Base-by-base conservation (phyloP, 2,113 vertebrate species). In the Colistium nudipinnis region DNA sequence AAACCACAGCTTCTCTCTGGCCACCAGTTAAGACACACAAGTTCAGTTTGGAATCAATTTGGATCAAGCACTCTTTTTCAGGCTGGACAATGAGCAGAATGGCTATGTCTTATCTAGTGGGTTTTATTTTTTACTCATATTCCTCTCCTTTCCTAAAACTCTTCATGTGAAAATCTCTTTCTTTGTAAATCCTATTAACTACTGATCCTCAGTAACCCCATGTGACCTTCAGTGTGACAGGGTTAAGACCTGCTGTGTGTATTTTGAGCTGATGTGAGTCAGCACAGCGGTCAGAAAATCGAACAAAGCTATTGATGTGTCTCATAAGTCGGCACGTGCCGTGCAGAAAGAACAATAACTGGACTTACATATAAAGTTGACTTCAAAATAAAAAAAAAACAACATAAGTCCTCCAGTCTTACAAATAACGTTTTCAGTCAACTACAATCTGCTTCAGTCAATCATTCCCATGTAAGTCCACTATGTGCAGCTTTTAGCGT, bases 161-260 rank as follows among this genome's bases (percentile, higher is more conserved):
- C 33, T 66, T 12, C 7, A 4, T 14, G 52, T 70, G 35, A 44
- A 49, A 36, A 17, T n/a, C 19, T 33, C 38, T 63, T 45, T 64
- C 31, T 54, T 47, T 55, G 17, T 16, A 57, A 76, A 56, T 43
- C 67, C 33, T 20, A 13, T 70, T 54, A 51, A 9, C 44, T 30
- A 47, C 52, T 72, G 52, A 61, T 54, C 55, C 52, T 39, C 25
- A 1, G 10, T 65, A 66, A 80, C 76, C 67, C 13, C 9, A 4
- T 1, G 19, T 20, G 36, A 54, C 41, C 54, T 51, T 7, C 22
- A 55, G 1, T 6, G 41, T 14, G 53, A 36, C 0, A 16, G 24
- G 55, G 52, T 68, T 41, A 19, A 0, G 53, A 39, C 30, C 52
- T 28, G 39, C 12, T 47, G 27, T 35, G 54, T 36, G 20, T 5